Evolutionary conservation across 2,113 vertebrate genomes (phyloP).

Genomic region (Trogon surrucura): DNA sequence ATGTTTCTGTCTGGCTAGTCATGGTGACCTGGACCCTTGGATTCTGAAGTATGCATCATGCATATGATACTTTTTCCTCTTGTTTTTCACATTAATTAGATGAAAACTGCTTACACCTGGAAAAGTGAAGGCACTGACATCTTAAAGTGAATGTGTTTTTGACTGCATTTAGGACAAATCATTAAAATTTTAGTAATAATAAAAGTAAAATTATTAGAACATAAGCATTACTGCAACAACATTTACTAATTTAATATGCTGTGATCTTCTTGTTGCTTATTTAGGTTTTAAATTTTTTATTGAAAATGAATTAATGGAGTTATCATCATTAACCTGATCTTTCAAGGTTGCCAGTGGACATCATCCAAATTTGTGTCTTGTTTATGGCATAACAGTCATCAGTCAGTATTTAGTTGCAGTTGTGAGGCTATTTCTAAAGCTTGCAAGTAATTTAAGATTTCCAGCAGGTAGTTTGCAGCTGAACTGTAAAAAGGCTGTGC

Average conservation of each 20-base stretch:
- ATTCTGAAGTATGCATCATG: not conserved
- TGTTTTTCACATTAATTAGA: constrained; percentile 16
- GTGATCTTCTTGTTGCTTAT: not conserved
- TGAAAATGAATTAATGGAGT: not conserved
- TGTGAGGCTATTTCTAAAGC: not conserved
- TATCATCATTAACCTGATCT: not conserved
- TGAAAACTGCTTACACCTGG: not conserved
- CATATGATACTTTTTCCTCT: not conserved
- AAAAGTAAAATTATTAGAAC: not conserved
- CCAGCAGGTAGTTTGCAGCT: not conserved
- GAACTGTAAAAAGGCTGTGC: not conserved
- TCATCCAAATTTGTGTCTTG: not conserved
- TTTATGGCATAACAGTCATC: not conserved
- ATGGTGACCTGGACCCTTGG: not conserved
- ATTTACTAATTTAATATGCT: not conserved
- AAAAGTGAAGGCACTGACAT: not conserved
- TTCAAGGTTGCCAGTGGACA: not conserved
- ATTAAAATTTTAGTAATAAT: not conserved
- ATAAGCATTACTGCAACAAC: not conserved
- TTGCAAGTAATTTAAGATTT: not conserved
- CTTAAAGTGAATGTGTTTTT: not conserved
- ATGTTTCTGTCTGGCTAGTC: not conserved
- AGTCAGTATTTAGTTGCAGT: not conserved
- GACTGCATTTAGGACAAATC: not conserved
- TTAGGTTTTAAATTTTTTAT: not conserved